Evolutionary conservation across 2,797 vertebrate genomes (phyloP), one percentile per base, ranked within the genome.

Genomic region (Syncerus caffer): DNA sequence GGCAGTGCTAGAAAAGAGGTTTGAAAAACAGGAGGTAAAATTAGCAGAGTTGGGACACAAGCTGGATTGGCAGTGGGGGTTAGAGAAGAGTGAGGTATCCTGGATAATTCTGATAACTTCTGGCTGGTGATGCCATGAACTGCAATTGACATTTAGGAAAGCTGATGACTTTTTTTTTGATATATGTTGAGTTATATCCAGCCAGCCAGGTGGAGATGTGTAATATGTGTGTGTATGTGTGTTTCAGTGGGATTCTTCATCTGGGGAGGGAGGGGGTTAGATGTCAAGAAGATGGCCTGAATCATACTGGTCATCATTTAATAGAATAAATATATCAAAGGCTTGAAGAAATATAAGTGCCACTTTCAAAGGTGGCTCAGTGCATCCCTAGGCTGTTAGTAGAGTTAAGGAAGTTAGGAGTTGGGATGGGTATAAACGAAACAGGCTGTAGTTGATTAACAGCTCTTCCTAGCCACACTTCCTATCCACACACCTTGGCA

Each of bases 1-100:
- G 34, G 51, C n/a, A 47, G 57, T 13, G 1, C 27, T 51, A 42
- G 42, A 23, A 27, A 64, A 31, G 29, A 87, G 60, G 16, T 76
- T 13, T 2, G 38, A 23, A 38, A 51, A 55, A 6, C 16, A 3
- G n/a, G 85, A 74, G 34, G 29, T 34, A 62, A 53, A 23, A 76
- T 2, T n/a, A n/a, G n/a, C 51, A 88, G 89, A 67, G 45, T 21
- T 31, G 29, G 47, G 45, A 12, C 34, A 4, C 12, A 2, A 11
- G 15, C 47, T 10, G 34, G 45, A 23, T 19, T 19, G 16, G 6
- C 4, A 0, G 6, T 0, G 53, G 55, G 53, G 31, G 21, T 9
- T 3, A 47, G 51, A 17, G 31, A 16, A 6, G 21, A 47, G 23
- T 2, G 34, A 55, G 23, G 12, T 6, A 3, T 45, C 47, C 6